phyloP scores from a whole-genome alignment of 1,140 invertebrate genomes.

The Hormaphis cornu region DNA sequence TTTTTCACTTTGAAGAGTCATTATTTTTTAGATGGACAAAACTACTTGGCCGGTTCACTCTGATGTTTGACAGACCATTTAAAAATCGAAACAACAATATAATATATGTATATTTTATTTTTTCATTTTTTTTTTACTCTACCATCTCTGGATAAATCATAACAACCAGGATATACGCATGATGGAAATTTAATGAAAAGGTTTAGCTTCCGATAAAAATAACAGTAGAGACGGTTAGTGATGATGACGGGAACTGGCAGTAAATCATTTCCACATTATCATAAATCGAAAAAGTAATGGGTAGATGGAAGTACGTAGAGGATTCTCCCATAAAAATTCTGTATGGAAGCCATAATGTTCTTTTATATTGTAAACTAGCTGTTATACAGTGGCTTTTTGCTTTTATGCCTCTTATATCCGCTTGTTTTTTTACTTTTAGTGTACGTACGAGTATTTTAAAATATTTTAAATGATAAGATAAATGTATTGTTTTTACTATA shows the following conservation, averaged over 20 bases:
- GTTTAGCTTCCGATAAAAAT: conserved; percentile 3
- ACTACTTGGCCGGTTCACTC: no score
- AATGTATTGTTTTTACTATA: no score
- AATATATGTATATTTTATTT: not conserved
- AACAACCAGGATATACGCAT: not conserved
- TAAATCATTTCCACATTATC: conserved; percentile 30
- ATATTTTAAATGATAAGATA: no score
- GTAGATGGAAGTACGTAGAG: not conserved
- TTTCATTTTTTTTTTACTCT: not conserved
- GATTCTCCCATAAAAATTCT: conserved; percentile 25
- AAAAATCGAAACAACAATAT: not conserved
- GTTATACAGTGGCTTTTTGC: not conserved
- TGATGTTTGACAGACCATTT: no score
- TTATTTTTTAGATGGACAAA: no score
- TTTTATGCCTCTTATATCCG: not conserved
- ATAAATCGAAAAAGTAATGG: conserved; percentile 28
- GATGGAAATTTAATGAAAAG: conserved; percentile 30
- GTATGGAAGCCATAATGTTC: conserved; percentile 19
- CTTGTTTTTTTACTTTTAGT: no score
- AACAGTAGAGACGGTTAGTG: conserved; percentile 14
- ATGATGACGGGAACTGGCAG: conserved; percentile 25
- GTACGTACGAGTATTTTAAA: no score
- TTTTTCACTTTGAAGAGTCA: no score
- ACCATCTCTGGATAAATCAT: not conserved
- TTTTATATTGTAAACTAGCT: conserved; percentile 22